A percentile compares a stretch with the other conserved stretches of the same genome.
phyloP scores from a whole-genome alignment of 2,888 invertebrate genomes.

The Germaria angustata region DNA sequence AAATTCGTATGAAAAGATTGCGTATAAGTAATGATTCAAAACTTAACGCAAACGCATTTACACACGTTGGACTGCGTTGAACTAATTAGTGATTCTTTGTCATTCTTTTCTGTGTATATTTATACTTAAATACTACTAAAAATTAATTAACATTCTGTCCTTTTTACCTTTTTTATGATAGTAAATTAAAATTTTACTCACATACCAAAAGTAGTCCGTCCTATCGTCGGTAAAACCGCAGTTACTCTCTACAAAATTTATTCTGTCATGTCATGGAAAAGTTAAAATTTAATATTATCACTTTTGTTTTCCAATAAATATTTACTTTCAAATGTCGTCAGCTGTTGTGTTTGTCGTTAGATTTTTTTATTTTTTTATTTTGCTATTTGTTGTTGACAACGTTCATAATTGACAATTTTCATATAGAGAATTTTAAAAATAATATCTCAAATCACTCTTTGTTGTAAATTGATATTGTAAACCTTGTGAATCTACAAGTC shows the following conservation, averaged over 20 bases:
- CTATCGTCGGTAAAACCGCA: not conserved
- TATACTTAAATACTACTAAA: not conserved
- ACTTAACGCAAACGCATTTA: no score
- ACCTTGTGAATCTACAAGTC: no score
- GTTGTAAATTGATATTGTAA: no score
- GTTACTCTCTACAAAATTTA: conserved; percentile 4
- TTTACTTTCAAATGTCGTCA: conserved; percentile 18
- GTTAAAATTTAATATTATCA: conserved; percentile 38
- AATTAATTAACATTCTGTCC: not conserved
- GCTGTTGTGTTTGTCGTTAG: not conserved
- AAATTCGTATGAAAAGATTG: no score
- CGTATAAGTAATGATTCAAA: no score
- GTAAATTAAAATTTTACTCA: conserved; percentile 38
- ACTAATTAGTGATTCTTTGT: no score
- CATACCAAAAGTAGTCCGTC: not conserved
- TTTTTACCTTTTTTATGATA: not conserved
- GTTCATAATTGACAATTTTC: conserved; percentile 47
- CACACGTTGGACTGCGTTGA: no score
- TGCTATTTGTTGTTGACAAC: conserved; percentile 10
- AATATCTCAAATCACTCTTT: no score
- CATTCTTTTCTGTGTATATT: no score
- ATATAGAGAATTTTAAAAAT: conserved; percentile 25
- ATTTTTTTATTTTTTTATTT: not conserved
- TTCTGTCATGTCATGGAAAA: conserved; percentile 17
- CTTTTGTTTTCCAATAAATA: conserved; percentile 11